Evolutionary conservation across 1,140 invertebrate species (phyloP).

Genomic region (Palaemon carinicauda): DNA sequence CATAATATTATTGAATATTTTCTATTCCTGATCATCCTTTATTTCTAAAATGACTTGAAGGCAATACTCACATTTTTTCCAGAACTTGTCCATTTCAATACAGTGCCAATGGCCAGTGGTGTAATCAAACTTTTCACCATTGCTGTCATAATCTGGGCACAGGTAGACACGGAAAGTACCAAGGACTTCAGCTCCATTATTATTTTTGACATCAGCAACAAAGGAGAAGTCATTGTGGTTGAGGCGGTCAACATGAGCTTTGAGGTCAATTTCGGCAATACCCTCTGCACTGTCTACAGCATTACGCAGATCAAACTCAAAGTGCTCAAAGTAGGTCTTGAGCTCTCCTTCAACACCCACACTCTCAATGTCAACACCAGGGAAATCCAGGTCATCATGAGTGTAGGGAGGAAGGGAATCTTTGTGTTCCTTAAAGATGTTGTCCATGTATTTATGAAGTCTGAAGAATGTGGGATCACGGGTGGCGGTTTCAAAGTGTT

Average conservation of each 20-base stretch:
- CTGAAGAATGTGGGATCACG: conserved; percentile 75
- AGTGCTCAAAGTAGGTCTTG: conserved; percentile 78
- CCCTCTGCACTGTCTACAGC: conserved; percentile 65
- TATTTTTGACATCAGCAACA: conserved; percentile 70
- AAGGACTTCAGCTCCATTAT: conserved; percentile 65
- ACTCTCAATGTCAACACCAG: conserved; percentile 72
- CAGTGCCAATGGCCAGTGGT: conserved; percentile 72
- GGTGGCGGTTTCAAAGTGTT: conserved; percentile 69
- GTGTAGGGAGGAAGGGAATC: conserved; percentile 61
- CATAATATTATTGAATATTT: no score
- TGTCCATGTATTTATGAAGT: conserved; percentile 71
- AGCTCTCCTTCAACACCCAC: conserved; percentile 73
- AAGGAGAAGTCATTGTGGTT: conserved; percentile 74
- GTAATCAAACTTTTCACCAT: conserved; percentile 69
- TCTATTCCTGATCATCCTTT: no score
- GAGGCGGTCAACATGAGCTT: conserved; percentile 69
- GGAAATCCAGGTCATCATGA: conserved; percentile 67
- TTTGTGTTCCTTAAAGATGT: conserved; percentile 68
- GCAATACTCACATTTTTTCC: conserved; percentile 56
- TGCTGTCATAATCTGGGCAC: conserved; percentile 74
- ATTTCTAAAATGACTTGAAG: no score
- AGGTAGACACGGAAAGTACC: conserved; percentile 72
- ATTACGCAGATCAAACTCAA: conserved; percentile 74
- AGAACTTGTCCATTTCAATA: conserved; percentile 75
- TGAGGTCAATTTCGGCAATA: conserved; percentile 56